Base-by-base conservation (phyloP, 2,113 vertebrate species). In the Toxotes chatareus region DNA sequence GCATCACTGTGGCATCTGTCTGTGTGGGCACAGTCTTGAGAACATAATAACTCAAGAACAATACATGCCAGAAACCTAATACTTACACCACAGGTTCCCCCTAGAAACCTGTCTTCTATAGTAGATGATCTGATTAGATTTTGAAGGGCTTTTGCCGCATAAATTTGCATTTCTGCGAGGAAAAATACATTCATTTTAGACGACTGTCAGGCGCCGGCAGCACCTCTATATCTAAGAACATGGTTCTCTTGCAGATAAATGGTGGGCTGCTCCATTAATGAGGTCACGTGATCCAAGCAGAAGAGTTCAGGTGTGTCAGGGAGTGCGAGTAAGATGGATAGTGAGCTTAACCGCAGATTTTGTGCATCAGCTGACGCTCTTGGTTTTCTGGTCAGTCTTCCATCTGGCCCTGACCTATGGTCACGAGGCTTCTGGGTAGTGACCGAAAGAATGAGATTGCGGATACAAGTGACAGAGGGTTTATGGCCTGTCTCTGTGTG, bases 41-140 rank as follows among this genome's bases (percentile, higher is more conserved):
- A 76, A 73, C 71, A 87, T 69, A 81, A 81, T 81, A 76, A 76
- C 49, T 84, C 62, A 76, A 73, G 66, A 84, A 79, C 79, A 83
- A 82, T 78, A 61, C 82, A 78, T 85, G 75, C 69, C 86, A 83
- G 40, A 81, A 90, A 84, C 66, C 51, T 71, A 67, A 86, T 60
- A 80, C 66, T 16, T 64, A 70, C 68, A 76, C 74, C 53, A 44
- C 64, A 71, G 79, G 72, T 82, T 65, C 69, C 60, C 75, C 67
- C 32, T 61, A 46, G 56, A 83, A 82, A 81, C 60, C 60, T 81
- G 68, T 44, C 40, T 1, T 77, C 38, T n/a, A 55, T 40, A 65
- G 70, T 40, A 75, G 79, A 83, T 86, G 77, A 83, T 86, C 67
- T 80, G 85, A 86, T 88, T 86, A 84, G 49, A 82, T 82, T 77